A percentile compares a stretch with the other conserved stretches of the same genome.
Conservation (phyloP, 2,797 vertebrate species). For the Pantherophis vulpinus region DNA sequence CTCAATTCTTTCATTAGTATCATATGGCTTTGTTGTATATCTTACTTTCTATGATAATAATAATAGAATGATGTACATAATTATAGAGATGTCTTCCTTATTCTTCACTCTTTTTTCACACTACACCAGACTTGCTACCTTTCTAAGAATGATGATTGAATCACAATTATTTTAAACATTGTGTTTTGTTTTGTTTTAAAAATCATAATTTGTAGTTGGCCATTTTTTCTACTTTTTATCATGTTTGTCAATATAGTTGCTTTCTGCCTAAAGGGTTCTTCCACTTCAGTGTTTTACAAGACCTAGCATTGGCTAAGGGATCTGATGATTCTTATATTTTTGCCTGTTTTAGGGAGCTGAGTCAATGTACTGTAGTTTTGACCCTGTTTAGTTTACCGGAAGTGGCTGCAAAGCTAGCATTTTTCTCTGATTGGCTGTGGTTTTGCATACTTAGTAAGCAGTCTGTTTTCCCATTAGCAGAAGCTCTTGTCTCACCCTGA, state of each 20-base stretch:
- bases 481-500: background rate
- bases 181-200: background rate
- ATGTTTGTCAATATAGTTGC: background rate
- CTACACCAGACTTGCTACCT: background rate
- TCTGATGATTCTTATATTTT: background rate
- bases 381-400: background rate
- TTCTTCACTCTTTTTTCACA: background rate
- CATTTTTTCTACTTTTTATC: background rate
- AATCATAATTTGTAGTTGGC: background rate
- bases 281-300: background rate
- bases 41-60: background rate
- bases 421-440: background rate
- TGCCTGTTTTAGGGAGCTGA: background rate
- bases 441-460: background rate
- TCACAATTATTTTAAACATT: background rate
- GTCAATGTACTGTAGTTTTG: background rate
- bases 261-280: background rate
- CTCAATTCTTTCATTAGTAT: background rate
- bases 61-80: background rate
- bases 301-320: background rate
- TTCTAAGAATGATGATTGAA: background rate
- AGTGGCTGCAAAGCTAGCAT: background rate
- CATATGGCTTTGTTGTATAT: background rate
- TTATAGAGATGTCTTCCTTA: background rate
- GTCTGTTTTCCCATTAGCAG: background rate